Evolutionary conservation across 2,113 vertebrate species (phyloP).

Genomic region (Turdus rufiventris): DNA sequence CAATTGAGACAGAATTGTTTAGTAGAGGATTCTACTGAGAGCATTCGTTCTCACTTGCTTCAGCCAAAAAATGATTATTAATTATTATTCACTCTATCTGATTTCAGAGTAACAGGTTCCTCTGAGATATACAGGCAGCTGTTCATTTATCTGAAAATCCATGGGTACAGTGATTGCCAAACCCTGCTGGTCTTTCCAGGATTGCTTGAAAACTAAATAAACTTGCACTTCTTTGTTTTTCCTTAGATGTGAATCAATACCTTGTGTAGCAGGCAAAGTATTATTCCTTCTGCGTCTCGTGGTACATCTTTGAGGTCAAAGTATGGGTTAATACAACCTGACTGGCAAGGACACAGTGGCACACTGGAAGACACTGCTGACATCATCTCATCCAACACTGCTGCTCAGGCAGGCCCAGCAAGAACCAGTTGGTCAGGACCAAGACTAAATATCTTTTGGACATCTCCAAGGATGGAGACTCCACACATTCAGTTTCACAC

Average conservation of each 20-base stretch:
- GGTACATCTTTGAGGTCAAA: background rate
- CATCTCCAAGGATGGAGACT: background rate
- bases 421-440: background rate
- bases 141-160: background rate
- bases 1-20: background rate
- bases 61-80: background rate
- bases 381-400: background rate
- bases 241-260: background rate
- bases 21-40: background rate
- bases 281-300: background rate
- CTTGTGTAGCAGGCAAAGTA: background rate
- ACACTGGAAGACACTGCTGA: background rate
- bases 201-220: background rate
- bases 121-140: background rate
- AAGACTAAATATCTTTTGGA: background rate
- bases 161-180: background rate
- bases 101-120: background rate
- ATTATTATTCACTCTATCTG: background rate
- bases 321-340: background rate
- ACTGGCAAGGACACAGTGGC: background rate
- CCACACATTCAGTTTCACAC: background rate
- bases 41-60: fast-evolving
- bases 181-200: background rate
- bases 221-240: background rate
- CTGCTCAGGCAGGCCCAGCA: background rate